Base-by-base conservation (phyloP, 1,140 invertebrate species). In the Trichoplusia ni region DNA sequence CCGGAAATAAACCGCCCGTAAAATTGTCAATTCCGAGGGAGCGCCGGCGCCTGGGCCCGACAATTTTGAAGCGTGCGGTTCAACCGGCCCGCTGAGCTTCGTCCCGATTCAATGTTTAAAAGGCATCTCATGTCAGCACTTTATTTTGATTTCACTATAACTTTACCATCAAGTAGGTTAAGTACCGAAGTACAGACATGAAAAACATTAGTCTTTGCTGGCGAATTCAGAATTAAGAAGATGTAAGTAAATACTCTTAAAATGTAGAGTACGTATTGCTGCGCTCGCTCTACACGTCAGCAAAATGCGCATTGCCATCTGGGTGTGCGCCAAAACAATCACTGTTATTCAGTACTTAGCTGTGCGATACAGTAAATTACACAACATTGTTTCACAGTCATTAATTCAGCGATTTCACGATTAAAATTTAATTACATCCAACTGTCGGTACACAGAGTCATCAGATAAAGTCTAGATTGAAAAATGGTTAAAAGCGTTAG, bases 21-120 rank as follows among this genome's bases (percentile, higher is more conserved):
- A 92, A 92, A 93, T 92, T 92, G 92, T 90, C 92, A 92, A 92
- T 92, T 92, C 91, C 91, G 87, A 91, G 90, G 83, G 83, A 81
- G 67, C 64, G 79, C 75, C 71, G 70, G 71, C 69, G 76, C 69
- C 76, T 77, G 79, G 76, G 73, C 76, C 75, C 77, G 80, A 83
- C 80, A 79, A 78, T 84, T 84, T 79, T 78, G 77, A 81, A 79
- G 68, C 73, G 76, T 64, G 46, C 70, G 67, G 49, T 40, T 67
- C 33, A 40, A 58, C 64, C 58, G 42, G 38, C 60, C 64, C 60
- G 49, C 54, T 63, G 38, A 71, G 23, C 53, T 62, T 35, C 44
- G 62, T 25, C 54, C 58, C 60, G 47, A 58, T 53, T 58, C 51
- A 42, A 51, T 66, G 51, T 70, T 73, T 79, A 68, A 70, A 67